These are phyloP conservation scores for Caenorhabditis imperialis DNA, from an alignment of 2,888 invertebrate species.

Conservation along the genomic window DNA sequence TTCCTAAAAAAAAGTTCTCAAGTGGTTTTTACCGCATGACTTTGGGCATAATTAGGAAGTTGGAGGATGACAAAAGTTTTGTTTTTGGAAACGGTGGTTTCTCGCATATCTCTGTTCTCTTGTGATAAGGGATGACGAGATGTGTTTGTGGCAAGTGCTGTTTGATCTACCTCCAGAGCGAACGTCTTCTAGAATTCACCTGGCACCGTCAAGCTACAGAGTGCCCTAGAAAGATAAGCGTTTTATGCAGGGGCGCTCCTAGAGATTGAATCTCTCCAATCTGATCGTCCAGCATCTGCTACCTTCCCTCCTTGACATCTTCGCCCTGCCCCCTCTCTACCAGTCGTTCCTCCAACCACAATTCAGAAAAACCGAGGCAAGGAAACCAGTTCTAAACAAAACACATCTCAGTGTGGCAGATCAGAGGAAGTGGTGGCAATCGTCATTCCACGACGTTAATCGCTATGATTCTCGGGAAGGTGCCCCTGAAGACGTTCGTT, in stretches of 20 bases:
- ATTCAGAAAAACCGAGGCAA: too few species aligned
- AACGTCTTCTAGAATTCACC: conserved; percentile 7
- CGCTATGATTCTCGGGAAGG: conserved; percentile 6
- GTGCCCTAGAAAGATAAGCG: conserved; percentile 48
- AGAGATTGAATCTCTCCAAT: conserved; percentile 17
- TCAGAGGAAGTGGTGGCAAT: conserved; percentile 34
- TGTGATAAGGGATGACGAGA: too few species aligned
- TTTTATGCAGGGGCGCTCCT: conserved; percentile 39
- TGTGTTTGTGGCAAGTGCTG: too few species aligned
- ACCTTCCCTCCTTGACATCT: conserved; percentile 25
- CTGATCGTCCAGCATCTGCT: background rate
- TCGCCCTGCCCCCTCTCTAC: conserved; percentile 7
- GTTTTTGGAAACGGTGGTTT: too few species aligned
- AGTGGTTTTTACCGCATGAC: too few species aligned
- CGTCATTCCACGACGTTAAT: conserved; percentile 16
- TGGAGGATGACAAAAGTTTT: too few species aligned
- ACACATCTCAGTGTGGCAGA: conserved; percentile 16
- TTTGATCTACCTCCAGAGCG: too few species aligned
- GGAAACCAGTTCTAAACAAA: conserved; percentile 48
- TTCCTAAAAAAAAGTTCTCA: too few species aligned
- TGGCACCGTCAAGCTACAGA: conserved; percentile 29
- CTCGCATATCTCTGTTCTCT: too few species aligned
- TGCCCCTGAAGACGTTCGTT: too few species aligned
- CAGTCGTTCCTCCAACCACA: conserved; percentile 1
- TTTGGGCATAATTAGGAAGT: too few species aligned